Evolutionary conservation across 2,797 vertebrate genomes (phyloP), one percentile per base, ranked within the genome.

Genomic region (Geotrypetes seraphini): DNA sequence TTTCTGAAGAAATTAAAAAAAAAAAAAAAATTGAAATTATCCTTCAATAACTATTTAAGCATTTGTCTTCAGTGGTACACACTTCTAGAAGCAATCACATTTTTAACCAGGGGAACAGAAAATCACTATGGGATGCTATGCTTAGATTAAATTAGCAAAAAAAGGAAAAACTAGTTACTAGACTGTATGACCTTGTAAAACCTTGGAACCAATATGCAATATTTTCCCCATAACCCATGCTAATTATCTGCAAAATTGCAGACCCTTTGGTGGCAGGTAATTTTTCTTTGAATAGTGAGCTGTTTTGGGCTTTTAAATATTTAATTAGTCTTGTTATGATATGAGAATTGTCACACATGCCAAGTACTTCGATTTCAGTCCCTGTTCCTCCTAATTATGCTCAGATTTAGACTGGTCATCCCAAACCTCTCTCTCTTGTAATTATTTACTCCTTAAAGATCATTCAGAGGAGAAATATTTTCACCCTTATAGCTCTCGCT

Each of bases 371-470:
- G 15, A 57, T 70, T 73, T 64, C 59, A 69, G 44, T 57, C 44
- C 50, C 50, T 54, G 42, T 37, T 75, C 63, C 38, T 72, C 68
- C 72, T 78, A 78, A 83, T 83, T 81, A 82, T 46, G 34, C 45
- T 72, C 64, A 66, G 58, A 71, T 76, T 81, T 70, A 73, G 60
- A 75, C 37, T 69, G 75, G 71, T 78, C 78, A 79, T 72, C 63
- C 62, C 60, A 70, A 79, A 77, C 64, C 64, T 69, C 70, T 74
- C 62, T 51, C 58, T 56, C 72, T 67, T 73, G 59, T 71, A 76
- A 81, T 81, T 79, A 81, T 83, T 84, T 86, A 80, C 73, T 81
- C 76, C 76, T 75, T 76, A 76, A 79, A 77, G 72, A 83, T 75
- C 71, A 64, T 74, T 75, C 69, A 35, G 57, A 12, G 25, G 64